A percentile compares a stretch with the other conserved stretches of the same genome.
These are phyloP conservation scores for Gymnocephalus cernua DNA, from an alignment of 2,113 vertebrate species.

Conservation along the genomic window DNA sequence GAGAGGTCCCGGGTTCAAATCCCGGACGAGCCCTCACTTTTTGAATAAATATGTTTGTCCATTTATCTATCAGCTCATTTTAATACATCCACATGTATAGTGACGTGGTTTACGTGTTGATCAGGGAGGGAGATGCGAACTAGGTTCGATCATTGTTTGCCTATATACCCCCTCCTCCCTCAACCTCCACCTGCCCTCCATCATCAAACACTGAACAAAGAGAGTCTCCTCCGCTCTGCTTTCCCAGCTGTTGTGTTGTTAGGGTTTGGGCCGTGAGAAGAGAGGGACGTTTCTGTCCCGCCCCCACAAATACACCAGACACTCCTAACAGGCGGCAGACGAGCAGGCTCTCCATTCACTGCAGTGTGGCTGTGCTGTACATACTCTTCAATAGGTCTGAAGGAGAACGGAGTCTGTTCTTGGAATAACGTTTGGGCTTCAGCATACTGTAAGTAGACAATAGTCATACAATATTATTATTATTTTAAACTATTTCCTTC, in stretches of 20 bases:
- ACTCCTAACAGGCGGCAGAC: constrained; percentile 68
- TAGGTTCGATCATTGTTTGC: background rate
- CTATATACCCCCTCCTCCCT: too few species aligned
- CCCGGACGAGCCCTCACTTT: constrained; percentile 65
- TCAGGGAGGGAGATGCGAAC: too few species aligned
- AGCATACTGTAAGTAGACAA: constrained; percentile 19
- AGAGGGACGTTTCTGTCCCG: constrained; percentile 45
- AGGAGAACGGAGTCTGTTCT: background rate
- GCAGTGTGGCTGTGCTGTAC: constrained; percentile 2
- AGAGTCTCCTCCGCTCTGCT: constrained; percentile 29
- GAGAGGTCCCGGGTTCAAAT: constrained; percentile 82
- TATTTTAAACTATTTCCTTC: background rate
- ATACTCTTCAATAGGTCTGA: background rate
- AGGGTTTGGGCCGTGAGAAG: constrained; percentile 28
- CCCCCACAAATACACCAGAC: constrained; percentile 59
- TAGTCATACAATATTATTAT: background rate
- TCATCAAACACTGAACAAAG: constrained; percentile 66
- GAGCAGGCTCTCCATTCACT: constrained; percentile 46
- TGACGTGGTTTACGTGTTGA: background rate
- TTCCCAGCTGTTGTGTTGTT: constrained; percentile 69
- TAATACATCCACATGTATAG: background rate
- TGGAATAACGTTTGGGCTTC: background rate
- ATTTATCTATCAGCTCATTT: accelerated
- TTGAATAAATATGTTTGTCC: accelerated
- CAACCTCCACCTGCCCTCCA: constrained; percentile 62